Percentiles rank a stretch among this genome's conserved stretches.
These are phyloP conservation scores for Tetropium fuscum DNA, from an alignment of 2,888 invertebrate species.

Conservation along the genomic window DNA sequence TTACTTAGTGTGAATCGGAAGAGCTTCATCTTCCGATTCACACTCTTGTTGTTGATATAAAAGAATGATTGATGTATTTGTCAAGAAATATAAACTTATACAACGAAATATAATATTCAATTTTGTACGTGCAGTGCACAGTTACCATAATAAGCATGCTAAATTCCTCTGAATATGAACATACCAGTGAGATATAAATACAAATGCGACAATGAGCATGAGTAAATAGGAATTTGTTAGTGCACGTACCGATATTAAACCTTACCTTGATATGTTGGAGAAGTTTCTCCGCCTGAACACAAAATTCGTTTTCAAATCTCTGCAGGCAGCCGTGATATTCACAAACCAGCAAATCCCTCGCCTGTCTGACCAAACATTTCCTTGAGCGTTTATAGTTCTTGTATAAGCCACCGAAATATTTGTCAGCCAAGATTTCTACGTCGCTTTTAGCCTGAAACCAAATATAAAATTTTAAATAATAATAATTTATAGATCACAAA, in stretches of 20 bases:
- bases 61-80: no score
- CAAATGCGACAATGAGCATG: background rate
- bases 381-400: conserved; percentile 71
- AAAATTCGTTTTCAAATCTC: conserved; percentile 74
- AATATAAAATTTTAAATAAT: no score
- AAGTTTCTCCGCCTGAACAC: conserved; percentile 72
- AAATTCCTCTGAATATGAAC: no score
- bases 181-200: no score
- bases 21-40: no score
- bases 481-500: no score
- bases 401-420: conserved; percentile 74
- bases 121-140: no score
- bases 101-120: no score
- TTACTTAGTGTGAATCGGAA: no score
- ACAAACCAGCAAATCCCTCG: conserved; percentile 76
- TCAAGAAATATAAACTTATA: no score
- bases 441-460: conserved; percentile 64
- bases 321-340: conserved; percentile 74
- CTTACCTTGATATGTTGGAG: conserved; percentile 69
- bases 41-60: no score
- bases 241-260: conserved; percentile 4
- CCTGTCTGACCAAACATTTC: conserved; percentile 75
- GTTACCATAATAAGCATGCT: no score
- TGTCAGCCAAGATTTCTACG: conserved; percentile 69
- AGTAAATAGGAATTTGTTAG: conserved; percentile 1